These are phyloP conservation scores for Chymomyza procnemis DNA, from an alignment of 2,888 invertebrate genomes.

Conservation along the genomic window DNA sequence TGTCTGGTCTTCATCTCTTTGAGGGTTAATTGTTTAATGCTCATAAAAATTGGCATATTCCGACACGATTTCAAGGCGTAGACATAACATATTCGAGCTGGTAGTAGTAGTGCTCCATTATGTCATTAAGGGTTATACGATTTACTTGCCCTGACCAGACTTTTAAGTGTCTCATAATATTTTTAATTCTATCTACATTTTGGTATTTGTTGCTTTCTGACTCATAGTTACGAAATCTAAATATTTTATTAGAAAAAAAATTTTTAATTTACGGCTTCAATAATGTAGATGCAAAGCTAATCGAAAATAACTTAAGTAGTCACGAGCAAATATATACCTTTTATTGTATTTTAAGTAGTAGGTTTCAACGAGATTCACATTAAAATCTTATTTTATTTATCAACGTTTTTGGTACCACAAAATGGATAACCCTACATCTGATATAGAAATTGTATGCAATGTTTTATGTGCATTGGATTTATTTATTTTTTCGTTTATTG, in stretches of 20 bases:
- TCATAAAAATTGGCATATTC: constrained; percentile 6
- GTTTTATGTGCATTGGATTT: constrained; percentile 28
- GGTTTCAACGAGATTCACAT: too few relatives aligned
- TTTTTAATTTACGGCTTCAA: too few relatives aligned
- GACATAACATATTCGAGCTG: too few relatives aligned
- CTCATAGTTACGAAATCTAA: too few relatives aligned
- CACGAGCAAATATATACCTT: too few relatives aligned
- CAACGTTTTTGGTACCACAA: too few relatives aligned
- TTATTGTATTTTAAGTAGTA: too few relatives aligned
- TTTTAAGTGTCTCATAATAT: neutral
- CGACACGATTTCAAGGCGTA: neutral
- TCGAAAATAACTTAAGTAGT: too few relatives aligned
- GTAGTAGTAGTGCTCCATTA: constrained; percentile 26
- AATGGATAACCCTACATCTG: too few relatives aligned
- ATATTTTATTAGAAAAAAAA: too few relatives aligned
- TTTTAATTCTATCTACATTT: neutral
- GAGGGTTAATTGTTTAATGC: constrained; percentile 64
- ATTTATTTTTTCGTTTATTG: constrained; percentile 18
- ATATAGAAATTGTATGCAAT: constrained; percentile 17
- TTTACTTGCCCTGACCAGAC: neutral
- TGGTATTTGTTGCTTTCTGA: neutral
- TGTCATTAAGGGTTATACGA: constrained; percentile 29
- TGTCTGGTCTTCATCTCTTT: constrained; percentile 1
- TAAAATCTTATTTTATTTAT: too few relatives aligned
- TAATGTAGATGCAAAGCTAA: too few relatives aligned